phyloP scores from a whole-genome alignment of 1,140 invertebrate genomes.

The Drosophila rhopaloa region DNA sequence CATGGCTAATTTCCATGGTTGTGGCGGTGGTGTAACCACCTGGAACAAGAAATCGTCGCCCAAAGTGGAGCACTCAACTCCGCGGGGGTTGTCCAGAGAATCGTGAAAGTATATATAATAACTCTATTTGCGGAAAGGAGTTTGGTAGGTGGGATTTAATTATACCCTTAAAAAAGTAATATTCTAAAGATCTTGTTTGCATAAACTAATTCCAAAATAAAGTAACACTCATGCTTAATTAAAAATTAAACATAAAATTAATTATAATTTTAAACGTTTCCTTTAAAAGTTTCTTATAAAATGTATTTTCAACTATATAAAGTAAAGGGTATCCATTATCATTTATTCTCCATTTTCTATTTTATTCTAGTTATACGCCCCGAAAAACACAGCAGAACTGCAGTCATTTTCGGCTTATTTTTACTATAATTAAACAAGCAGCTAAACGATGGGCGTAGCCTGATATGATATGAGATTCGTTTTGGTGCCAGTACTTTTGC shows the following conservation, averaged over 20 bases:
- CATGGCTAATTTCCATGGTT: constrained; percentile 58
- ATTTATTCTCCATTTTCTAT: neutral
- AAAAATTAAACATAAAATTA: no score
- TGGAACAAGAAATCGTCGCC: constrained; percentile 43
- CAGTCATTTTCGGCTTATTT: neutral
- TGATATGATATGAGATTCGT: constrained; percentile 9
- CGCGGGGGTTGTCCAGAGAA: constrained; percentile 36
- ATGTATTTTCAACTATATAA: no score
- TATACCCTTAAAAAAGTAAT: neutral
- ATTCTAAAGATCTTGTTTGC: no score
- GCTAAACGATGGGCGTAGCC: constrained; percentile 35
- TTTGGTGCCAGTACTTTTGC: constrained; percentile 1
- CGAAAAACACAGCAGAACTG: neutral
- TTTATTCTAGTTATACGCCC: neutral
- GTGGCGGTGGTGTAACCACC: constrained; percentile 42
- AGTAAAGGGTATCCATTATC: neutral
- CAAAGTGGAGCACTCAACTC: constrained; percentile 38
- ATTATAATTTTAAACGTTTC: neutral
- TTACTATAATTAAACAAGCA: constrained; percentile 25
- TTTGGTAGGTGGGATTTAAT: neutral
- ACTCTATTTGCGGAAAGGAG: neutral
- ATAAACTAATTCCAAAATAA: no score
- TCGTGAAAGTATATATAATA: constrained; percentile 3
- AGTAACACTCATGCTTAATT: no score
- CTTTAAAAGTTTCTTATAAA: neutral